Conservation (phyloP, 2,888 invertebrate genomes). For the Cistogaster globosa region DNA sequence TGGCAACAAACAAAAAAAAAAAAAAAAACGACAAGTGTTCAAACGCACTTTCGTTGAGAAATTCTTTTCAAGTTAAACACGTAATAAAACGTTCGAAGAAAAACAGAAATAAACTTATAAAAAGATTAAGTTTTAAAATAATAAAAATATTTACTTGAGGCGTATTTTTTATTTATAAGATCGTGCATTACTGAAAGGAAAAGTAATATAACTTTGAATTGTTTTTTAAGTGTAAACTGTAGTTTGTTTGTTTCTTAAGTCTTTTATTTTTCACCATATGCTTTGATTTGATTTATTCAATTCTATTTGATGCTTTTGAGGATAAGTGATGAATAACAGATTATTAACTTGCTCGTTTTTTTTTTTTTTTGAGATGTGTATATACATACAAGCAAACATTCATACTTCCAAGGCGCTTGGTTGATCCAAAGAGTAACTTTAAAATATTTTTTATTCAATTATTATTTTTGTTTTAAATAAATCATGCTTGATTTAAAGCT, state of each 20-base stretch:
- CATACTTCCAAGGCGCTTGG: too few relatives aligned
- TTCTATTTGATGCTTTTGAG: too few relatives aligned
- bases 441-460: too few relatives aligned
- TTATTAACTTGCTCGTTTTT: too few relatives aligned
- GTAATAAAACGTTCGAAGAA: conserved; percentile 61
- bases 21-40: conserved; percentile 65
- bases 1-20: too few relatives aligned
- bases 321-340: too few relatives aligned
- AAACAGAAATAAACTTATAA: conserved; percentile 29
- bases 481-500: too few relatives aligned
- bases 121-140: conserved; percentile 38
- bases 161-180: conserved; percentile 10
- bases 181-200: conserved; percentile 50
- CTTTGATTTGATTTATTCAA: too few relatives aligned
- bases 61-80: conserved; percentile 66
- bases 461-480: too few relatives aligned
- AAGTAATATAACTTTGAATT: conserved; percentile 7
- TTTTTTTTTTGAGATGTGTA: too few relatives aligned
- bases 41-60: conserved; percentile 73
- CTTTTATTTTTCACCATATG: conserved; percentile 30
- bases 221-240: background rate
- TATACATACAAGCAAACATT: too few relatives aligned
- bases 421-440: too few relatives aligned
- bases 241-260: conserved; percentile 32
- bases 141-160: conserved; percentile 42